A percentile compares a stretch with the other conserved stretches of the same genome.
These are phyloP conservation scores for Drosophila macrospina DNA, from an alignment of 2,888 invertebrate species.

Conservation along the genomic window DNA sequence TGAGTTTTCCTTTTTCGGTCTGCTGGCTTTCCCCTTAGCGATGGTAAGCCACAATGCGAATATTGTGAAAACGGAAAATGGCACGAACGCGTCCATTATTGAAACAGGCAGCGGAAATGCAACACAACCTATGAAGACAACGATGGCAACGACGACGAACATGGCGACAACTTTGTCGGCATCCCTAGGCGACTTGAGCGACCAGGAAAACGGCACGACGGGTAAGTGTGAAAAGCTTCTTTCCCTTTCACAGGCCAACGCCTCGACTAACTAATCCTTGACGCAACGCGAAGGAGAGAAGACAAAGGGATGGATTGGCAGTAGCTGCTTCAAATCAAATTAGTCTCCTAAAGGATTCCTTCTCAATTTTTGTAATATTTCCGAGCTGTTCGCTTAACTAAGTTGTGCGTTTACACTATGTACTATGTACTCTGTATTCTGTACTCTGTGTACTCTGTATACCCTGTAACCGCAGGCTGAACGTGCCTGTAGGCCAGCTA, in stretches of 20 bases:
- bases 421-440: too few species aligned
- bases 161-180: constrained; percentile 61
- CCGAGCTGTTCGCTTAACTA: neutral
- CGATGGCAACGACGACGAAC: constrained; percentile 40
- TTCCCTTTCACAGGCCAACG: constrained; percentile 2
- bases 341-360: constrained; percentile 52
- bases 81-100: constrained; percentile 67
- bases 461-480: neutral
- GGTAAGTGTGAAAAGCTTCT: constrained; percentile 72
- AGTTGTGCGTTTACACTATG: neutral
- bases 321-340: constrained; percentile 57
- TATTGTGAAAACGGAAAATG: constrained; percentile 81
- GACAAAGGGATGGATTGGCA: neutral
- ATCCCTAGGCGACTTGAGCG: constrained; percentile 67
- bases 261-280: constrained; percentile 21
- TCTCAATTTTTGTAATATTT: constrained; percentile 34
- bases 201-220: constrained; percentile 80
- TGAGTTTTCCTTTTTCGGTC: constrained; percentile 43
- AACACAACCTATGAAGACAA: constrained; percentile 50
- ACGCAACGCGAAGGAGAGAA: constrained; percentile 4
- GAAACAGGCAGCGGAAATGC: constrained; percentile 66
- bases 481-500: neutral
- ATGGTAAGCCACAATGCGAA: constrained; percentile 80
- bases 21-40: constrained; percentile 30
- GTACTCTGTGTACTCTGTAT: too few species aligned